phyloP scores from a whole-genome alignment of 64 coral and sea anemone species.

The Catalaphyllia jardinei region DNA sequence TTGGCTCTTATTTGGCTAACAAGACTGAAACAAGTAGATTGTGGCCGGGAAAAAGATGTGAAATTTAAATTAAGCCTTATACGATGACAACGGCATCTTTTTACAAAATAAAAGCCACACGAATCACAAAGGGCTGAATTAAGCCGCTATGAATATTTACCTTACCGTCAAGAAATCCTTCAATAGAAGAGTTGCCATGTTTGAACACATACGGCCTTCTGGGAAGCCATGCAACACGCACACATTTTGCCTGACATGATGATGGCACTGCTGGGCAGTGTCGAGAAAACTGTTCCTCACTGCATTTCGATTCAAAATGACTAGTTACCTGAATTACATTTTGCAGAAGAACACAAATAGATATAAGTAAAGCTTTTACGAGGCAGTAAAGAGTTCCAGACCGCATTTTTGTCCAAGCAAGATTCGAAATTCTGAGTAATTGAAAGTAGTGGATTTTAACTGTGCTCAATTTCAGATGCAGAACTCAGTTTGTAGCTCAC shows the following conservation, averaged over 20 bases:
- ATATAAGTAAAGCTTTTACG: not conserved
- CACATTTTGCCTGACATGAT: not conserved
- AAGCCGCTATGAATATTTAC: not conserved
- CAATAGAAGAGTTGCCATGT: not conserved
- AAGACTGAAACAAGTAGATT: not conserved
- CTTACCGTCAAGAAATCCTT: not conserved
- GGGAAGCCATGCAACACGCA: not conserved
- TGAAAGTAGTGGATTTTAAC: too few species aligned
- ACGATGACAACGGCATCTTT: too few species aligned
- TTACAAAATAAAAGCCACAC: too few species aligned
- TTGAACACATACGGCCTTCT: not conserved
- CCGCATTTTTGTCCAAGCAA: not conserved
- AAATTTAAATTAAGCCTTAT: not conserved
- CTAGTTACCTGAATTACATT: not conserved
- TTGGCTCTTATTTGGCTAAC: not conserved
- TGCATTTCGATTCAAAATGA: not conserved
- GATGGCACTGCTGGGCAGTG: not conserved
- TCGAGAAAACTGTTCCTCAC: not conserved
- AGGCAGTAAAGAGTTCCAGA: not conserved
- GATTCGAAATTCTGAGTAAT: too few species aligned
- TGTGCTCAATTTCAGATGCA: too few species aligned
- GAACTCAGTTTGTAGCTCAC: too few species aligned
- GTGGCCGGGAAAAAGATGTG: not conserved
- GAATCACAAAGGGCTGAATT: not conserved
- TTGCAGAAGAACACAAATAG: not conserved